Conservation (phyloP, 2,888 invertebrate species). For the Eudasyphora cyanicolor region DNA sequence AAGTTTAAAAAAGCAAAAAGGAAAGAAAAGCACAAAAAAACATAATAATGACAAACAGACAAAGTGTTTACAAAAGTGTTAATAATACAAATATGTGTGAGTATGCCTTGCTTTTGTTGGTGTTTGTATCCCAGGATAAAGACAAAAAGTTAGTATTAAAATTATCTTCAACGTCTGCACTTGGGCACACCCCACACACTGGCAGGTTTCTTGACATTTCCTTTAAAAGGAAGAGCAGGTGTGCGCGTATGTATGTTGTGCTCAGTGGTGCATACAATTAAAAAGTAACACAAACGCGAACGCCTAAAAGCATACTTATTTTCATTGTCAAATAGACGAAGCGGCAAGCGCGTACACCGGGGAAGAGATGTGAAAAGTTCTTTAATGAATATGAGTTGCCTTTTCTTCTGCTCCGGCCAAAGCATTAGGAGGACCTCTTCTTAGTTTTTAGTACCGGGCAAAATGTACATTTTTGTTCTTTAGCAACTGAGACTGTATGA, state of each 20-base stretch:
- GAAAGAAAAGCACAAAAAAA: background rate
- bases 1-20: background rate
- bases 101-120: too few species aligned
- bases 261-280: constrained; percentile 33
- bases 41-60: constrained; percentile 27
- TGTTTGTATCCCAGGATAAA: constrained; percentile 2
- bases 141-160: constrained; percentile 38
- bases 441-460: background rate
- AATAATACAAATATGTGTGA: constrained; percentile 22
- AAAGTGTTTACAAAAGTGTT: constrained; percentile 47
- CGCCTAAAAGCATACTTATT: constrained; percentile 42
- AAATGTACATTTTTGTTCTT: background rate
- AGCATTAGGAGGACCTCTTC: background rate
- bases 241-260: background rate
- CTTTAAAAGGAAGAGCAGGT: background rate
- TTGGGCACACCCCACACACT: background rate
- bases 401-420: background rate
- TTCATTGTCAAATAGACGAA: background rate
- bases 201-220: background rate
- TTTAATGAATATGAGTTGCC: constrained; percentile 21
- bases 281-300: constrained; percentile 6
- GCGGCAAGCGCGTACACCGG: background rate
- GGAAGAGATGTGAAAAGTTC: background rate
- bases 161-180: constrained; percentile 11
- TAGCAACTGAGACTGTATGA: background rate